phyloP scores from a whole-genome alignment of 2,113 vertebrate genomes.

The Monopterus albus region DNA sequence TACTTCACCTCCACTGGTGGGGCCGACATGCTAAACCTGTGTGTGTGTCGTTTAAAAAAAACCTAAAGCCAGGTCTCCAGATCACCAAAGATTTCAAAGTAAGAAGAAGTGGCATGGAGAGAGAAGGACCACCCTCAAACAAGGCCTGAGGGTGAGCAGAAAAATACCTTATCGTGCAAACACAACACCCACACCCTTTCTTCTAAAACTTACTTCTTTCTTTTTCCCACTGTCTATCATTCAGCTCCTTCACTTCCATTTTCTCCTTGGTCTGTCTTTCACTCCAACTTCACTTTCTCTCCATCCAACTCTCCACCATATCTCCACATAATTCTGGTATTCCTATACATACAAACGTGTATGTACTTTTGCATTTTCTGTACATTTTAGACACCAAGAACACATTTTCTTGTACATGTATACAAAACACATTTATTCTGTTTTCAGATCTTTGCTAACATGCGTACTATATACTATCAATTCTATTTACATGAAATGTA shows the following conservation, averaged over 20 bases:
- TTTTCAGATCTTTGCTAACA: not conserved
- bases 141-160: constrained; percentile 42
- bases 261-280: not conserved
- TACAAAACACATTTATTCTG: no score
- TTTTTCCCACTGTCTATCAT: constrained; percentile 1
- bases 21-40: constrained; percentile 31
- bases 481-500: not conserved
- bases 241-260: not conserved
- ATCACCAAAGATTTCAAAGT: constrained; percentile 24
- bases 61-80: constrained; percentile 26
- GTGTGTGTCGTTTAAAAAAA: constrained; percentile 41
- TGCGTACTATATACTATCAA: no score
- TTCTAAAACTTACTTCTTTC: constrained; percentile 13
- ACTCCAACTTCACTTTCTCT: not conserved
- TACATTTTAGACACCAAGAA: not conserved
- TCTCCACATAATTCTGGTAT: not conserved
- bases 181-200: constrained; percentile 52
- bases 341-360: not conserved
- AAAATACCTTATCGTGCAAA: constrained; percentile 45
- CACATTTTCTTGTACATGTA: not conserved
- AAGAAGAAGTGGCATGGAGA: constrained; percentile 41
- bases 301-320: not conserved
- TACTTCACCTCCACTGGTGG: constrained; percentile 46
- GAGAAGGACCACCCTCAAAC: constrained; percentile 70
- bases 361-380: not conserved